Evolutionary conservation across 2,113 vertebrate genomes (phyloP).

Genomic region (Thomomys bottae): DNA sequence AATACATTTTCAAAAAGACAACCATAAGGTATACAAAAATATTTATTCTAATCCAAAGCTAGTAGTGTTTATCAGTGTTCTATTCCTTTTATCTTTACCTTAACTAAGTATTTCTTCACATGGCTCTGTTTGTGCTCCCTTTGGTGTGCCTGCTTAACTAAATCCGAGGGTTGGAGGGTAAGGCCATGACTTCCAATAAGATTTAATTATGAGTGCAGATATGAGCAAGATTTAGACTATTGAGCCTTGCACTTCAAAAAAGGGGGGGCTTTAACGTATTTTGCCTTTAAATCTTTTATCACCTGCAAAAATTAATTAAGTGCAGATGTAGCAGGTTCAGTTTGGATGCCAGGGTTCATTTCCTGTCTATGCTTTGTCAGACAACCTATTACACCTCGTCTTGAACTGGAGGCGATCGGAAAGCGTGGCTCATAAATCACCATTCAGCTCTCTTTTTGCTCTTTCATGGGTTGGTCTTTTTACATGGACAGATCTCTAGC

Average conservation of each 20-base stretch:
- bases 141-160: slow-evolving; percentile 72
- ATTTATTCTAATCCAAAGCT: not conserved
- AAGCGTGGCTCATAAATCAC: slow-evolving; percentile 93
- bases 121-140: slow-evolving; percentile 68
- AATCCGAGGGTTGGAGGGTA: slow-evolving; percentile 81
- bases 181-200: slow-evolving; percentile 86
- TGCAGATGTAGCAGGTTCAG: slow-evolving; percentile 97
- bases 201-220: slow-evolving; percentile 89
- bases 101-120: slow-evolving; percentile 64
- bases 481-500: slow-evolving; percentile 84
- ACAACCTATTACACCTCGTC: slow-evolving; percentile 98
- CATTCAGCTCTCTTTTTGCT: slow-evolving; percentile 87
- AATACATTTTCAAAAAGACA: not conserved
- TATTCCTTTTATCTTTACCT: slow-evolving; percentile 48
- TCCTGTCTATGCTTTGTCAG: slow-evolving; percentile 98
- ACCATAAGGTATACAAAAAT: not conserved
- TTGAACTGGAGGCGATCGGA: slow-evolving; percentile 91
- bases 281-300: slow-evolving; percentile 98
- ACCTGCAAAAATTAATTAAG: slow-evolving; percentile 97
- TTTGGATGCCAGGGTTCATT: slow-evolving; percentile 98
- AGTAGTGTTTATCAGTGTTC: slow-evolving; percentile 53
- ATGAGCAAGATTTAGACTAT: slow-evolving; percentile 89
- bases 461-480: slow-evolving; percentile 83
- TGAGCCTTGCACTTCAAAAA: slow-evolving; percentile 86
- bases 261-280: slow-evolving; percentile 89